These are phyloP conservation scores for Neoscelio sp. DNA, from an alignment of 2,888 invertebrate species.

Conservation along the genomic window DNA sequence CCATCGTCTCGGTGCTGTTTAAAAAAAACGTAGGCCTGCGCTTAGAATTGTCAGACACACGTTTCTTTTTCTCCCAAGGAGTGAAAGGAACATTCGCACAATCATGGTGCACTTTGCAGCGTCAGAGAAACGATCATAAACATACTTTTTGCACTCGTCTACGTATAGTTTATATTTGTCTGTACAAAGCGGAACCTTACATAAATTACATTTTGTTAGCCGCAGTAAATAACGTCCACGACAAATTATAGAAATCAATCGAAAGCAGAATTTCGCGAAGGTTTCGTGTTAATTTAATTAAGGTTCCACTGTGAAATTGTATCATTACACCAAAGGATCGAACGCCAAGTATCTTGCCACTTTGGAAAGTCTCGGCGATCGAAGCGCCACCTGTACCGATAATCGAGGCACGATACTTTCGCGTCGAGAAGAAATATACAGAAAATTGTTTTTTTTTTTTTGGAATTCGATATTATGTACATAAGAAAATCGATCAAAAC, in stretches of 20 bases:
- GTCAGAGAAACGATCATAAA: conserved; percentile 18
- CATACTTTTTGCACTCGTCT: conserved; percentile 24
- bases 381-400: not conserved
- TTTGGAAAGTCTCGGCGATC: no score
- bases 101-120: conserved; percentile 25
- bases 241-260: no score
- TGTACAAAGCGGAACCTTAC: conserved; percentile 22
- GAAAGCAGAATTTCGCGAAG: not conserved
- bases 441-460: conserved; percentile 3
- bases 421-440: conserved; percentile 1
- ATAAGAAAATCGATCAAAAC: no score
- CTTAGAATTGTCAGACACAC: conserved; percentile 21
- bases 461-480: no score
- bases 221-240: no score
- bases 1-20: conserved; percentile 16
- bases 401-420: conserved; percentile 8
- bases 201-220: conserved; percentile 31
- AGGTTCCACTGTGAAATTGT: conserved; percentile 35
- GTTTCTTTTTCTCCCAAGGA: conserved; percentile 31
- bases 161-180: conserved; percentile 25
- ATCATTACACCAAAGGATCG: conserved; percentile 38
- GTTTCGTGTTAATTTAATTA: conserved; percentile 22
- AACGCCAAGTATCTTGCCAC: conserved; percentile 32
- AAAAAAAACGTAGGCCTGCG: conserved; percentile 33
- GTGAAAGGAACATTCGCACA: conserved; percentile 22